A percentile compares a stretch with the other conserved stretches of the same genome.
Conservation (phyloP, 2,113 vertebrate species). For the Gobio gobio region DNA sequence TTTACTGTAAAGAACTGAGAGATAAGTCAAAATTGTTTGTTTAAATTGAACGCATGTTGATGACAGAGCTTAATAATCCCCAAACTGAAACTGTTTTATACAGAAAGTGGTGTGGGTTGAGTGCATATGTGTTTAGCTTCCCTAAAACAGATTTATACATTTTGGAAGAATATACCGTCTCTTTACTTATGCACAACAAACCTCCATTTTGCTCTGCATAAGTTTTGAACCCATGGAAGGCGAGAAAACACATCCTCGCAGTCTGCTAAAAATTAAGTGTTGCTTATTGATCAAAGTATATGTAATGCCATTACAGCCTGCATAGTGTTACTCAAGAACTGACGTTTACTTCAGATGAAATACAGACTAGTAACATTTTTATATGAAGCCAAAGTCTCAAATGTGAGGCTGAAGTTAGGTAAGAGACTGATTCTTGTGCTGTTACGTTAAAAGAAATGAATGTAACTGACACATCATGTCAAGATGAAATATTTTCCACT, state of each 20-base stretch:
- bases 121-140: not conserved
- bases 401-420: not conserved
- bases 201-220: not conserved
- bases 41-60: not conserved
- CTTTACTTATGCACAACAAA: constrained; percentile 11
- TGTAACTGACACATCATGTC: not conserved
- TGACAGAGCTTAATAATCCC: not conserved
- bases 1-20: not conserved
- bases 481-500: constrained; percentile 9
- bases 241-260: not conserved
- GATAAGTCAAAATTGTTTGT: not conserved
- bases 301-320: not conserved
- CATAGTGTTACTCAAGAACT: not conserved
- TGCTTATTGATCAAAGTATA: constrained; percentile 14
- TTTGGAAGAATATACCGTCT: not conserved
- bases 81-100: not conserved
- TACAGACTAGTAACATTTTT: constrained; percentile 1
- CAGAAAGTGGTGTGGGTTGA: not conserved
- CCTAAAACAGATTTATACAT: not conserved
- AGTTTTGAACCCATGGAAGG: not conserved
- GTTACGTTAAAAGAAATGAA: not conserved
- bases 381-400: not conserved
- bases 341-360: not conserved
- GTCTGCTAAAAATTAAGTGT: not conserved
- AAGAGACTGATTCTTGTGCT: not conserved